phyloP scores from a whole-genome alignment of 2,113 vertebrate genomes.

The Leptobrachium leishanense region DNA sequence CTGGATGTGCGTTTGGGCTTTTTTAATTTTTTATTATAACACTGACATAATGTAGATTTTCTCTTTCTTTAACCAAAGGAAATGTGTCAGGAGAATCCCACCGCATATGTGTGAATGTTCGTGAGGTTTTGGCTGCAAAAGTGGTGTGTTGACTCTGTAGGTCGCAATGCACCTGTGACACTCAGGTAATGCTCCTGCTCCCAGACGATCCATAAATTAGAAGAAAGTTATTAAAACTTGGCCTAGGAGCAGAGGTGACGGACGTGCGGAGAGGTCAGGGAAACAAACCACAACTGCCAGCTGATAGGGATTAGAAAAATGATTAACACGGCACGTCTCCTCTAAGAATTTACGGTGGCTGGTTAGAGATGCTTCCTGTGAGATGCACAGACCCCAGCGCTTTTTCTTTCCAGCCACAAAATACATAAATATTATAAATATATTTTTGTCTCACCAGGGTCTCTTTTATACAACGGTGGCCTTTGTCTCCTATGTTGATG shows the following conservation, averaged over 20 bases:
- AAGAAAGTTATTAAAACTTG: slow-evolving; percentile 28
- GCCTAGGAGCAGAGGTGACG: slow-evolving; percentile 3
- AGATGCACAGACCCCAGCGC: not conserved
- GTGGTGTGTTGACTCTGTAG: not conserved
- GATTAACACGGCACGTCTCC: slow-evolving; percentile 24
- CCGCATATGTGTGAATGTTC: no score
- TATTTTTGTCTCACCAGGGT: no score
- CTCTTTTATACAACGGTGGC: no score
- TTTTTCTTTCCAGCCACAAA: no score
- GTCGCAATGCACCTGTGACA: slow-evolving; percentile 16
- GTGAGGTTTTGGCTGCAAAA: no score
- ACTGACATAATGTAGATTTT: no score
- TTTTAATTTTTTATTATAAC: no score
- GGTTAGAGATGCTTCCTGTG: not conserved
- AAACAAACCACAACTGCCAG: slow-evolving; percentile 4
- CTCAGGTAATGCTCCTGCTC: slow-evolving; percentile 10
- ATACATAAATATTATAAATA: no score
- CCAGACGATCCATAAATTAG: slow-evolving; percentile 17
- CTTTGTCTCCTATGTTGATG: no score
- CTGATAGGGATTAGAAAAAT: slow-evolving; percentile 36
- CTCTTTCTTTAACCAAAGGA: no score
- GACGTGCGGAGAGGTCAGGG: slow-evolving; percentile 4
- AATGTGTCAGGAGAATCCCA: no score
- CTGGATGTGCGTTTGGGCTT: no score
- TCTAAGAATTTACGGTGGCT: slow-evolving; percentile 21